Evolutionary conservation across 2,113 vertebrate species (phyloP).

Genomic region (Noctilio leporinus): DNA sequence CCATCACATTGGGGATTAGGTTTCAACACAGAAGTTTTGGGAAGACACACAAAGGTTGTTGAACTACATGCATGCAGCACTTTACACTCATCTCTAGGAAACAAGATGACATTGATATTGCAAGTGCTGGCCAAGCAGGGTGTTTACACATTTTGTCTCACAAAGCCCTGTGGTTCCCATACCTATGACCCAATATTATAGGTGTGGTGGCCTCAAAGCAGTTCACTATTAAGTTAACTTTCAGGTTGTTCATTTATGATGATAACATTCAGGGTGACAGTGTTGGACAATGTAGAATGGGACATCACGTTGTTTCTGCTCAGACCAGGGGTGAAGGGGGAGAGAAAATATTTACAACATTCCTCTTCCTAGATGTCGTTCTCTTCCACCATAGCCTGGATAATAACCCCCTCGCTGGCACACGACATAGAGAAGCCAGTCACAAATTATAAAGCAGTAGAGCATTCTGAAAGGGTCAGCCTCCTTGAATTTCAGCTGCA

Average conservation of each 20-base stretch:
- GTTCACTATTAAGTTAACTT: neutral
- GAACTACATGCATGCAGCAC: neutral
- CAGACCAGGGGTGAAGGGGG: neutral
- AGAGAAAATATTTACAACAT: neutral
- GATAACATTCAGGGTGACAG: neutral
- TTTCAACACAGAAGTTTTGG: neutral
- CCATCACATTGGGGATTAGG: neutral
- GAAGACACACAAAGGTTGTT: neutral
- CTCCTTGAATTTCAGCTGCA: constrained; percentile 32
- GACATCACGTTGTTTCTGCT: neutral
- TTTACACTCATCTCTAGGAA: neutral
- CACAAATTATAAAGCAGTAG: constrained; percentile 16
- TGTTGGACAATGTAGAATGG: neutral
- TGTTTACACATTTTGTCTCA: neutral
- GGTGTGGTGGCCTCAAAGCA: neutral
- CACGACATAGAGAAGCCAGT: neutral
- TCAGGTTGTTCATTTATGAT: neutral
- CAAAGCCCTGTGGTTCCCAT: neutral
- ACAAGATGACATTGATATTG: neutral
- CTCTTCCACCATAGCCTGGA: neutral
- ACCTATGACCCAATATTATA: neutral
- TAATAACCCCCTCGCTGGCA: neutral
- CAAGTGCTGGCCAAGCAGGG: neutral
- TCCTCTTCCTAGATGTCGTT: neutral
- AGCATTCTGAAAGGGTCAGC: neutral